Conservation (phyloP, 2,888 invertebrate species). For the Parelbella ahira region DNA sequence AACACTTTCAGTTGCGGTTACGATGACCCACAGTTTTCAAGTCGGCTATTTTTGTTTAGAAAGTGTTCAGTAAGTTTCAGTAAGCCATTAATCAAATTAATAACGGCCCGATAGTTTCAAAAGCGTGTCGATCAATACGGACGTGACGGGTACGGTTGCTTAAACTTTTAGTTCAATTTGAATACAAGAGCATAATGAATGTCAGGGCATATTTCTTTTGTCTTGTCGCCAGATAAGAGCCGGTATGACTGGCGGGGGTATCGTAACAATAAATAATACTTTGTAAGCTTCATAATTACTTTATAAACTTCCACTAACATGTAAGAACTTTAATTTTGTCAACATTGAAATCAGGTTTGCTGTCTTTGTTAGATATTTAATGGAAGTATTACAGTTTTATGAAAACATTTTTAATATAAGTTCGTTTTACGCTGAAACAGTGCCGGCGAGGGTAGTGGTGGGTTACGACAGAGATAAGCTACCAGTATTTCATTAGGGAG, state of each 20-base stretch:
- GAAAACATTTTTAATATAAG: too few relatives aligned
- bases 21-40: slow-evolving; percentile 11
- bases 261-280: too few relatives aligned
- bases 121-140: slow-evolving; percentile 18
- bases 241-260: too few relatives aligned
- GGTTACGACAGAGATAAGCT: slow-evolving; percentile 29
- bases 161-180: too few relatives aligned
- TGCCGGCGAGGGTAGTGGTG: background rate
- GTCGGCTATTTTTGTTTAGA: slow-evolving; percentile 22
- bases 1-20: slow-evolving; percentile 13
- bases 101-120: slow-evolving; percentile 20
- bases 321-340: too few relatives aligned
- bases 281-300: too few relatives aligned
- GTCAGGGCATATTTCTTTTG: too few relatives aligned
- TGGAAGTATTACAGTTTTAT: too few relatives aligned
- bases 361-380: too few relatives aligned
- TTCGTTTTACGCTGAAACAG: background rate
- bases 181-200: background rate
- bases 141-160: slow-evolving; percentile 8
- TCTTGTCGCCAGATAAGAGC: too few relatives aligned
- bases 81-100: slow-evolving; percentile 25
- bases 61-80: slow-evolving; percentile 22
- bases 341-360: too few relatives aligned
- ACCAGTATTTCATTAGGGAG: slow-evolving; percentile 58
- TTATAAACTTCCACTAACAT: too few relatives aligned